phyloP scores from a whole-genome alignment of 64 coral and sea anemone species.

The Montipora efflorescens region DNA sequence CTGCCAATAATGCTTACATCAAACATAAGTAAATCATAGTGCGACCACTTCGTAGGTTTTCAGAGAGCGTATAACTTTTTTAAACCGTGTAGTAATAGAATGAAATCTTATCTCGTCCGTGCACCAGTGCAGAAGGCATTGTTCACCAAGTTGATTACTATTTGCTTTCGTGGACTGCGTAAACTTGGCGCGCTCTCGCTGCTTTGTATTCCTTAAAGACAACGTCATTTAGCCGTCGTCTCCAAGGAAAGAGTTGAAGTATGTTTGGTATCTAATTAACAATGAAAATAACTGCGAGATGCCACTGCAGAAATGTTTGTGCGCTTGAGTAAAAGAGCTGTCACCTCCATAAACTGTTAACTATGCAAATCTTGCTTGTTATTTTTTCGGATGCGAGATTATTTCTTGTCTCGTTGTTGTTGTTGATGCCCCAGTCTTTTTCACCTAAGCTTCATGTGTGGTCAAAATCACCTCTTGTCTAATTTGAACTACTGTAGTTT shows the following conservation, averaged over 20 bases:
- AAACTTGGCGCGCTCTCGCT: not conserved
- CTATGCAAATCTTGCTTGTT: slow-evolving; percentile 34
- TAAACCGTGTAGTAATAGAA: not conserved
- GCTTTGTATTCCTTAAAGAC: not conserved
- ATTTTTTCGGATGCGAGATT: not conserved
- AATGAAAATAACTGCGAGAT: slow-evolving; percentile 9
- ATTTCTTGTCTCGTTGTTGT: not conserved
- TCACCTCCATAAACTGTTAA: slow-evolving; percentile 25
- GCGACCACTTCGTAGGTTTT: not conserved
- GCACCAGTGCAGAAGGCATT: not conserved
- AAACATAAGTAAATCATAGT: slow-evolving; percentile 4
- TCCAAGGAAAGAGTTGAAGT: slow-evolving; percentile 35
- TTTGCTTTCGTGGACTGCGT: not conserved
- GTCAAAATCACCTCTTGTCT: not conserved
- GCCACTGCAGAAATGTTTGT: not conserved
- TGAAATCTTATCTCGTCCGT: not conserved
- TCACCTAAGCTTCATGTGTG: not conserved
- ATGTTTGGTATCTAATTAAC: slow-evolving; percentile 49
- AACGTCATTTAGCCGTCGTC: slow-evolving; percentile 12
- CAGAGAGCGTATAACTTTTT: no score
- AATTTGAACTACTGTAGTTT: not conserved
- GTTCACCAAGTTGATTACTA: slow-evolving; percentile 13
- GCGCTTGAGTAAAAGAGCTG: not conserved
- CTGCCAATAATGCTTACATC: not conserved
- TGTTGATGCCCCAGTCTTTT: not conserved